Conservation (phyloP, 92 coral and sea anemone genomes). For the Heteractis magnifica region DNA sequence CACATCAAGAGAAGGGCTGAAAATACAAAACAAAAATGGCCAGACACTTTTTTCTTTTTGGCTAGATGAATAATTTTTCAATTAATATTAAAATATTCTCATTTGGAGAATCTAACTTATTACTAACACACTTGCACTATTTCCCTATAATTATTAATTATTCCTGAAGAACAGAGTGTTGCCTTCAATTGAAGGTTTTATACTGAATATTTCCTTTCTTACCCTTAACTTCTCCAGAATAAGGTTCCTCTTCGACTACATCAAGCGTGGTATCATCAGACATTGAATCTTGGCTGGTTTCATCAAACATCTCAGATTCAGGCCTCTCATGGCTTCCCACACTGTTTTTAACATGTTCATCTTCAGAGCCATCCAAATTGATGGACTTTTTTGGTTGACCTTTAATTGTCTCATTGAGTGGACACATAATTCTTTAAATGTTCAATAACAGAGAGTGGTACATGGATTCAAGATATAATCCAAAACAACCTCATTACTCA, state of each 20-base stretch:
- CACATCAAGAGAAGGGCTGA: no score
- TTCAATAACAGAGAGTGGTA: neutral
- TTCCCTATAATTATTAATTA: no score
- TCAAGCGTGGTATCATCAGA: neutral
- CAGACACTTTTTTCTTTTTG: no score
- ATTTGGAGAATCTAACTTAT: no score
- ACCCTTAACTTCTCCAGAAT: neutral
- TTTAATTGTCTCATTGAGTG: constrained; percentile 14
- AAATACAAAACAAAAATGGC: no score
- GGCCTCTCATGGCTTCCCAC: neutral
- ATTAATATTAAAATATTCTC: no score
- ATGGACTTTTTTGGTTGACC: constrained; percentile 1
- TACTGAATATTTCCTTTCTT: neutral
- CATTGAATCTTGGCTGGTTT: neutral
- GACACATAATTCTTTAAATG: constrained; percentile 9
- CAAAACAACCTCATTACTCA: neutral
- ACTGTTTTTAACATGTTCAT: neutral
- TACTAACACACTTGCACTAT: no score
- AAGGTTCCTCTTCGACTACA: neutral
- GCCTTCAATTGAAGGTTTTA: no score
- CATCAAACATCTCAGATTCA: neutral
- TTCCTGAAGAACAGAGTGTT: no score
- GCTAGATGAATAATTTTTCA: no score
- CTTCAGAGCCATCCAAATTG: neutral
- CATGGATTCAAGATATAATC: neutral